Conservation (phyloP, 2,888 invertebrate genomes). For the Malacosoma neustria region DNA sequence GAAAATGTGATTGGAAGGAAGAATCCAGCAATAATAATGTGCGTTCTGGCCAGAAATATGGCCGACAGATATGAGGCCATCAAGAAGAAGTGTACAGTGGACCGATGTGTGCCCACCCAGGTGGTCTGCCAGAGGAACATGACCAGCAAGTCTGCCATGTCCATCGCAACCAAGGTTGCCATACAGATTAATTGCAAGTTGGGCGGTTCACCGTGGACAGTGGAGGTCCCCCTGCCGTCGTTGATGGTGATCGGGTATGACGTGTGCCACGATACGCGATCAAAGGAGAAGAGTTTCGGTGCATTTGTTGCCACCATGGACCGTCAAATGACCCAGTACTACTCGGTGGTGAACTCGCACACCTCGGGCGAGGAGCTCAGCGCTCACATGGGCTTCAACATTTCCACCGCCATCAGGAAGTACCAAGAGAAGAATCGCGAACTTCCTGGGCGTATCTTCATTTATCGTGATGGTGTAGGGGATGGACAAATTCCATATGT, state of each 20-base stretch:
- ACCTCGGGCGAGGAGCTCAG: conserved; percentile 84
- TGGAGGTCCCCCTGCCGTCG: conserved; percentile 77
- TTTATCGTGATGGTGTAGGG: conserved; percentile 95
- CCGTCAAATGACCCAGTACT: conserved; percentile 78
- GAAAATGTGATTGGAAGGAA: conserved; percentile 69
- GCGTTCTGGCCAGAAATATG: conserved; percentile 74
- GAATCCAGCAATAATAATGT: conserved; percentile 79
- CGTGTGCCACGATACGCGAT: conserved; percentile 87
- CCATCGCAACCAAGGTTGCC: conserved; percentile 92
- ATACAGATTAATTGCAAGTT: conserved; percentile 96
- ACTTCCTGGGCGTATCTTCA: conserved; percentile 82
- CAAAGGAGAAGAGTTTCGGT: conserved; percentile 79
- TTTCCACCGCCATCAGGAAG: conserved; percentile 64
- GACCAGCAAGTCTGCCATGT: conserved; percentile 78
- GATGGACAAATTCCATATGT: conserved; percentile 92
- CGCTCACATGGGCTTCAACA: conserved; percentile 79
- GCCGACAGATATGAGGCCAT: conserved; percentile 89
- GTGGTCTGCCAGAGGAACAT: conserved; percentile 72
- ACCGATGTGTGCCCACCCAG: conserved; percentile 82
- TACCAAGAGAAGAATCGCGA: conserved; percentile 61
- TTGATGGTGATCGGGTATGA: conserved; percentile 93
- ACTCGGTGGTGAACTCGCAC: conserved; percentile 83
- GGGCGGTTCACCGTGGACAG: conserved; percentile 92
- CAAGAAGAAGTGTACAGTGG: conserved; percentile 89
- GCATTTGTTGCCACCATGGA: conserved; percentile 86